Base-by-base conservation (phyloP, 2,797 vertebrate genomes). In the Paedocypris micromegethes region DNA sequence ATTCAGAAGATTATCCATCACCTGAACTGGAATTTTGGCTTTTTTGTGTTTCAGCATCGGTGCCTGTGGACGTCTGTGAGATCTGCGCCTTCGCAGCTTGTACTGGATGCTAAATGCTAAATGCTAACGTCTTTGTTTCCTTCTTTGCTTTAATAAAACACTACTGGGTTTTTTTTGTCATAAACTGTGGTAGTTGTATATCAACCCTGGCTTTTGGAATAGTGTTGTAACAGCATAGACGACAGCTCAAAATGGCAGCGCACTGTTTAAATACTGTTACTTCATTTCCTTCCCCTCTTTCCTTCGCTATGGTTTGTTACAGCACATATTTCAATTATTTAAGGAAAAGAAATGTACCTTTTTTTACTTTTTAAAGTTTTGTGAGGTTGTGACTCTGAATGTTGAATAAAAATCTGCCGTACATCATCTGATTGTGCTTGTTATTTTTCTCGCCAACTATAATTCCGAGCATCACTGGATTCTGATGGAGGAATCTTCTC, bases 31-130 rank as follows among this genome's bases (percentile, higher is more conserved):
- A 49, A 51, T 38, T 39, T 42, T 8, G 5, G 3, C 51, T 7
- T 66, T 23, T 74, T 1, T 75, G 39, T 62, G 0, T 77, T 77
- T 38, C 76, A 90, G 89, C 82, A 44, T 38, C 69, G 6, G 73
- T 89, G 69, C 81, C 83, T 4, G 1, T 84, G 49, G 89, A 91
- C 4, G 73, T 90, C 60, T 91, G 90, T 75, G 89, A 91, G 79
- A 89, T 91, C 73, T 91, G 90, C 37, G 87, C 88, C 3, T 91
- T 84, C 2, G 88, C 86, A 1, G 90, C 89, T 77, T 91, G 90
- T 80, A 86, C 88, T 2, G 90, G 90, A 37, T 91, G 89, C 73
- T 90, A 80, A 76, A 41, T 37, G 70, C 5, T 9, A 23, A 23
- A 23, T 23, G 23, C 23, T 23, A 23, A 23, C 23, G 23, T 23